A percentile compares a stretch with the other conserved stretches of the same genome.
phyloP scores from a whole-genome alignment of 2,797 vertebrate species.

The Morus bassanus region DNA sequence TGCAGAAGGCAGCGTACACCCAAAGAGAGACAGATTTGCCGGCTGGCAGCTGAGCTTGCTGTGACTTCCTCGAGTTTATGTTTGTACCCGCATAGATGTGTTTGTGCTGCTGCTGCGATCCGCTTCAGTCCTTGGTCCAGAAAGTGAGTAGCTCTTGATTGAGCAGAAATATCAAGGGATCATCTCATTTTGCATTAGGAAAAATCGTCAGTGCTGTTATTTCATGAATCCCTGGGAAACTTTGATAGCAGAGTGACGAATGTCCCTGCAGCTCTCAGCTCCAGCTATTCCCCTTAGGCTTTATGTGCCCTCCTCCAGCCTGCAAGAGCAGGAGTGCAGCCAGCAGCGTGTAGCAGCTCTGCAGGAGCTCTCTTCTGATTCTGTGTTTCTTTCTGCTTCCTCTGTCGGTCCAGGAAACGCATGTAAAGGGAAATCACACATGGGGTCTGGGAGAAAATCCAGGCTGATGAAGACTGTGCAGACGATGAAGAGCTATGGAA shows the following conservation, averaged over 20 bases:
- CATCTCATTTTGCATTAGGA: background rate
- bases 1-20: background rate
- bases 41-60: background rate
- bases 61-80: background rate
- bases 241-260: background rate
- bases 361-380: background rate
- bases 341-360: background rate
- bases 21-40: background rate
- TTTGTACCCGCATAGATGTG: fast-evolving
- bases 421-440: slow-evolving; percentile 73
- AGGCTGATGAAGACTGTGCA: slow-evolving; percentile 85
- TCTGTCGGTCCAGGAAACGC: slow-evolving; percentile 29
- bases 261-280: background rate
- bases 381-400: background rate
- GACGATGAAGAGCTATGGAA: slow-evolving; percentile 81
- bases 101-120: background rate
- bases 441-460: slow-evolving; percentile 82
- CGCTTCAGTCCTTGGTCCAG: background rate
- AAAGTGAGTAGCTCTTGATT: background rate
- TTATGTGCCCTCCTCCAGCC: background rate
- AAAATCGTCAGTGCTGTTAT: background rate
- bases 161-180: background rate
- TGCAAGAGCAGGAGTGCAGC: background rate
- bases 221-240: background rate
- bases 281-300: background rate